Evolutionary conservation across 2,113 vertebrate species (phyloP).

Genomic region (Tachuris rubrigastra): DNA sequence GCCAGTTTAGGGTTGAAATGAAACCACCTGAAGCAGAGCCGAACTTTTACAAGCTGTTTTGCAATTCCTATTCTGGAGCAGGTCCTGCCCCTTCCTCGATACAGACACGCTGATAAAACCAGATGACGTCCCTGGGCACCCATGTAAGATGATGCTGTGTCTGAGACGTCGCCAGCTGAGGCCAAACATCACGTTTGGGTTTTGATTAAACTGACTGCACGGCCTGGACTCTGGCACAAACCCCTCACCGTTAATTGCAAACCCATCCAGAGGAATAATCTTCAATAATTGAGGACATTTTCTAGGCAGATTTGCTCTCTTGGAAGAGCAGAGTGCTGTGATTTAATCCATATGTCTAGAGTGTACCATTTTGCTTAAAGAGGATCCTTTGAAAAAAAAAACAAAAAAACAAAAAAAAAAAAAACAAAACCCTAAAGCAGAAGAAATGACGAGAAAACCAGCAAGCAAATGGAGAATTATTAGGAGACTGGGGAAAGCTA

Average conservation of each 20-base stretch:
- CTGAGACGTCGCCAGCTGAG: neutral
- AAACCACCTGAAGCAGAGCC: neutral
- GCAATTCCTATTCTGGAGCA: neutral
- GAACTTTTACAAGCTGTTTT: neutral
- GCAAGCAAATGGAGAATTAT: neutral
- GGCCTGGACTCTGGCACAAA: neutral
- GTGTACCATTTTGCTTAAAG: neutral
- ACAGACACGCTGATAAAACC: neutral
- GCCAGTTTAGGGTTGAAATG: neutral
- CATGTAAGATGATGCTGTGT: neutral
- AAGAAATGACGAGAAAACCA: slow-evolving; percentile 25
- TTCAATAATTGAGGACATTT: neutral
- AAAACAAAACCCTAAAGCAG: neutral
- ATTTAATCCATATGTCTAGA: slow-evolving; percentile 34
- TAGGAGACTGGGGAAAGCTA: slow-evolving; percentile 19
- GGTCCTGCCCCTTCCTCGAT: neutral
- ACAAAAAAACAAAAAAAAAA: neutral
- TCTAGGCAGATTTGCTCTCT: neutral
- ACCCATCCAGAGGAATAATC: neutral
- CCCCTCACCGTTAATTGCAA: neutral
- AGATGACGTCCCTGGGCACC: slow-evolving; percentile 40
- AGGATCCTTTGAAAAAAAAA: neutral
- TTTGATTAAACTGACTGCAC: neutral
- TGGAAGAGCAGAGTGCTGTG: neutral
- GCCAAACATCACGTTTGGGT: neutral